A percentile compares a stretch with the other conserved stretches of the same genome.
These are phyloP conservation scores for Temnothorax longispinosus DNA, from an alignment of 1,140 invertebrate species.

Conservation along the genomic window DNA sequence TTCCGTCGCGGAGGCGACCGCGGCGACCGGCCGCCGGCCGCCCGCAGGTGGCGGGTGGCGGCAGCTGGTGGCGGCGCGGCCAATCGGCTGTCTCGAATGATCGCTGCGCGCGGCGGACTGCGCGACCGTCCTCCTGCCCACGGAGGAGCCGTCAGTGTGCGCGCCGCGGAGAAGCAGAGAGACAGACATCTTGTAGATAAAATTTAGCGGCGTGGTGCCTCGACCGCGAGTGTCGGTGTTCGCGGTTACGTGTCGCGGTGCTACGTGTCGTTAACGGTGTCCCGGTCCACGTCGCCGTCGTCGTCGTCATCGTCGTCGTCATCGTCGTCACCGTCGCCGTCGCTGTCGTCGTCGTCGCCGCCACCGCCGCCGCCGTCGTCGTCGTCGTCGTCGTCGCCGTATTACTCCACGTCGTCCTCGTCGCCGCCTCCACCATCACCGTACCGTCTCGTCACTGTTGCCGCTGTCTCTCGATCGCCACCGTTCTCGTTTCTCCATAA, in stretches of 20 bases:
- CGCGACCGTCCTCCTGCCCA: conserved; percentile 69
- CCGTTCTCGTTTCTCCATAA: conserved; percentile 11
- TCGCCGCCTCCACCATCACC: background rate
- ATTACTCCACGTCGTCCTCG: conserved; percentile 23
- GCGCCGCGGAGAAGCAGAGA: conserved; percentile 77
- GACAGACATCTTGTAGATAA: conserved; percentile 84
- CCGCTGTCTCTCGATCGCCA: conserved; percentile 12
- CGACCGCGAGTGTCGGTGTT: conserved; percentile 79
- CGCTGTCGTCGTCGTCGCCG: background rate
- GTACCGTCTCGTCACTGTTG: background rate
- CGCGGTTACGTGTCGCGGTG: conserved; percentile 76
- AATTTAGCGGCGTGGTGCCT: conserved; percentile 82
- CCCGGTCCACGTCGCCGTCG: conserved; percentile 68
- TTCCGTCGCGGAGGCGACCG: background rate
- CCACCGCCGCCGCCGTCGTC: too few species aligned
- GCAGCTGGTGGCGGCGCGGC: conserved; percentile 58
- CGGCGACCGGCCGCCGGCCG: background rate
- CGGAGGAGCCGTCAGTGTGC: conserved; percentile 79
- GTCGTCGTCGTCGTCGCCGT: conserved; percentile 15
- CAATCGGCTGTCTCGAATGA: conserved; percentile 73
- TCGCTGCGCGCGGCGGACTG: conserved; percentile 78
- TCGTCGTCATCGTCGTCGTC: background rate
- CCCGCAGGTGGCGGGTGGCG: conserved; percentile 49
- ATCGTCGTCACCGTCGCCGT: background rate
- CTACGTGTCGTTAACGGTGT: conserved; percentile 68